These are phyloP conservation scores for Panulirus ornatus DNA, from an alignment of 1,140 invertebrate species.

Conservation along the genomic window DNA sequence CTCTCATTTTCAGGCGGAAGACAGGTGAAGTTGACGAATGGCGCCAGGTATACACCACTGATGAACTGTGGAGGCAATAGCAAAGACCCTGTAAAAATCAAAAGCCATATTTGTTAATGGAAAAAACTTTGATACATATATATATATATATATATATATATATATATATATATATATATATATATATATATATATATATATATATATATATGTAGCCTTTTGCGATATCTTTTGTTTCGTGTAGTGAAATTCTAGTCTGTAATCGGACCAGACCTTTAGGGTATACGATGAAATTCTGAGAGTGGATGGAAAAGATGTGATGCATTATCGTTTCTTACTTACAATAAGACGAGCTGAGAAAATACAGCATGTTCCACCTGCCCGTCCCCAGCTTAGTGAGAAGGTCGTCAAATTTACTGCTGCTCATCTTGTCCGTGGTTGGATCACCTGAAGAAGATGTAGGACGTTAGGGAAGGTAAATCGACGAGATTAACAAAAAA, in stretches of 20 bases:
- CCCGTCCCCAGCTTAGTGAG: constrained; percentile 30
- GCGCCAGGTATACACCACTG: constrained; percentile 44
- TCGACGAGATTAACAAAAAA: too few species aligned
- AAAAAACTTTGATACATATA: background rate
- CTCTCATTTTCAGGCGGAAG: background rate
- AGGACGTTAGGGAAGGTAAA: too few species aligned
- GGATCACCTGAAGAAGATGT: background rate
- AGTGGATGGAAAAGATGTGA: too few species aligned
- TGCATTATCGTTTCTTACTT: too few species aligned
- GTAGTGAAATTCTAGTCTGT: too few species aligned
- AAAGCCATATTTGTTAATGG: background rate
- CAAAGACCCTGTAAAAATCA: background rate
- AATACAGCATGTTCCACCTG: constrained; percentile 33
- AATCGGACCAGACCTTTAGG: too few species aligned
- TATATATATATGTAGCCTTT: background rate
- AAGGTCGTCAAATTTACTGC: constrained; percentile 26
- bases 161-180: background rate
- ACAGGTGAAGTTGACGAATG: constrained; percentile 45
- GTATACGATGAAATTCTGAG: too few species aligned
- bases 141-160: constrained; percentile 1
- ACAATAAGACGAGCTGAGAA: constrained; percentile 8
- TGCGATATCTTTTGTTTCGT: too few species aligned
- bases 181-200: background rate
- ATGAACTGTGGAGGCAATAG: constrained; percentile 26
- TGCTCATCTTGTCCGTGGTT: background rate